Evolutionary conservation across 2,113 vertebrate species (phyloP).

Genomic region (Rostratula benghalensis): DNA sequence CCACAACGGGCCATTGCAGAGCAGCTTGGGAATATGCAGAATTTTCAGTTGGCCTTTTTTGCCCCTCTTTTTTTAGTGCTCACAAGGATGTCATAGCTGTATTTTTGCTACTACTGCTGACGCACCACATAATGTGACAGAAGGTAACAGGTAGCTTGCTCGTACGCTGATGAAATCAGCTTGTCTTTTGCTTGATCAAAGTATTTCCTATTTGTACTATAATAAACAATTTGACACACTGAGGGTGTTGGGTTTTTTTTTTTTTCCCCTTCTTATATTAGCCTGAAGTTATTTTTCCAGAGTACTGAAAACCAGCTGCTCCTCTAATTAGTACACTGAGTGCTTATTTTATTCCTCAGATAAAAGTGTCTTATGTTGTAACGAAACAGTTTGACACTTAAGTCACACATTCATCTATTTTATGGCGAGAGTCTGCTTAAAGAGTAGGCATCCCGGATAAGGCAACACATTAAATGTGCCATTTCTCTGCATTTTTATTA

Average conservation of each 20-base stretch:
- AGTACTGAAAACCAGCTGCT: conserved; percentile 44
- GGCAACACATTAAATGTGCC: conserved; percentile 31
- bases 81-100: not conserved
- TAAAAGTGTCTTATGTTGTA: conserved; percentile 36
- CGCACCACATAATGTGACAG: not conserved
- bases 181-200: not conserved
- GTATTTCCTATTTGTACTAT: not conserved
- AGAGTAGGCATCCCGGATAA: not conserved
- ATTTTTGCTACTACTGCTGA: not conserved
- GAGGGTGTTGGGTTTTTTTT: not conserved
- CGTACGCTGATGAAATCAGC: not conserved
- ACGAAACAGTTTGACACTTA: conserved; percentile 13
- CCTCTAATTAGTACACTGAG: conserved; percentile 49
- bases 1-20: not conserved
- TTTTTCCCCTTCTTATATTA: not conserved
- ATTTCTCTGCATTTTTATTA: conserved; percentile 20
- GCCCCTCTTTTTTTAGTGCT: not conserved
- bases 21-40: not conserved
- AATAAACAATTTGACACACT: conserved; percentile 8
- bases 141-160: not conserved
- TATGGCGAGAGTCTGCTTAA: not conserved
- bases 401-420: conserved; percentile 54
- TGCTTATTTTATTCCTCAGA: conserved; percentile 49
- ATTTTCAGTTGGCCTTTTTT: not conserved
- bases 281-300: conserved; percentile 45